Evolutionary conservation across 1,140 invertebrate species (phyloP).

Genomic region (Aphelenchoides fujianensis): DNA sequence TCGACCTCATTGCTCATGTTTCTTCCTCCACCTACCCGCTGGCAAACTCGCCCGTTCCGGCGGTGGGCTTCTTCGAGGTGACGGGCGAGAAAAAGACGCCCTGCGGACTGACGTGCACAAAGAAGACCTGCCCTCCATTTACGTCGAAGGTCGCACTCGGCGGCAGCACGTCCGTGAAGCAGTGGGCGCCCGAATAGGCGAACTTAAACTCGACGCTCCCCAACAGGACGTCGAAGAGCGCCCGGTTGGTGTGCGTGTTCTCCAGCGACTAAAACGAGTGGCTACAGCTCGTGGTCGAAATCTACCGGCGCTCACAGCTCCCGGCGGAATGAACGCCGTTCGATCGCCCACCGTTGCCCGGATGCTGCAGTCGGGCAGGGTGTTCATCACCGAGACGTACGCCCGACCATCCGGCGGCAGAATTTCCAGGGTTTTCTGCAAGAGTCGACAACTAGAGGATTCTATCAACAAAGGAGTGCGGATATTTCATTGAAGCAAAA

Average conservation of each 20-base stretch:
- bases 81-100: not conserved
- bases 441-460: too few relatives aligned
- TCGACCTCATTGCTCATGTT: not conserved
- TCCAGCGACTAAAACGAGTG: not conserved
- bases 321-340: not conserved
- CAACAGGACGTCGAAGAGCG: not conserved
- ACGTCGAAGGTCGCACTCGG: not conserved
- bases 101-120: not conserved
- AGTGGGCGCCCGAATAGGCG: not conserved
- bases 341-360: not conserved
- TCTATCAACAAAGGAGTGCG: too few relatives aligned
- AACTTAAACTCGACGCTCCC: constrained; percentile 7
- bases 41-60: constrained; percentile 43
- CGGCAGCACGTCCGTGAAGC: not conserved
- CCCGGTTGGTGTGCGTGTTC: not conserved
- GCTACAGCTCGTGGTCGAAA: not conserved
- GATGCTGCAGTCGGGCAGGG: constrained; percentile 16
- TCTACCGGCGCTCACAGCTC: not conserved
- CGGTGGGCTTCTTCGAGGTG: constrained; percentile 33
- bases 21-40: constrained; percentile 12
- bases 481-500: too few relatives aligned
- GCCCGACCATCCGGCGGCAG: constrained; percentile 67
- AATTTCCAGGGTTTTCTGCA: constrained; percentile 73
- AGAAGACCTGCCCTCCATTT: not conserved
- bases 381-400: constrained; percentile 74